phyloP scores from a whole-genome alignment of 2,888 invertebrate species.

The Sympetrum striolatum region DNA sequence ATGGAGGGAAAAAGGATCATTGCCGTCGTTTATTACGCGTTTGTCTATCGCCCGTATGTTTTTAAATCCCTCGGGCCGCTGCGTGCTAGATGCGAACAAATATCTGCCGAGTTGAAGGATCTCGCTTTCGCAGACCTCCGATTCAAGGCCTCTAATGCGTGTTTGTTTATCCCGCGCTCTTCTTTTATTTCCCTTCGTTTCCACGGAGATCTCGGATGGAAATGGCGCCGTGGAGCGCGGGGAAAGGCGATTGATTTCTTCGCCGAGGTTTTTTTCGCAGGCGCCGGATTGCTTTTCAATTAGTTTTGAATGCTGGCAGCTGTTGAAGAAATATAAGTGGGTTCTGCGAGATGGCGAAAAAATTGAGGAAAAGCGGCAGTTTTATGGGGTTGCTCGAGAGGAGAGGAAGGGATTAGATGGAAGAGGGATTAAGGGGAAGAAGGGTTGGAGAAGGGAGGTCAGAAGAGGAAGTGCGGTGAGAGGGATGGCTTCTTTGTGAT shows the following conservation, averaged over 20 bases:
- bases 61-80: no score
- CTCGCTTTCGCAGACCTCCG: no score
- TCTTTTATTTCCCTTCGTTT: neutral
- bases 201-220: neutral
- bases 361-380: neutral
- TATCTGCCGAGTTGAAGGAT: no score
- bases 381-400: neutral
- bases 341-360: neutral
- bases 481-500: neutral
- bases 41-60: no score
- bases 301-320: conserved; percentile 32
- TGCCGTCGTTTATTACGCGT: no score
- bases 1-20: no score
- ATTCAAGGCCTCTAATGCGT: no score
- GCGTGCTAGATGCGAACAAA: no score
- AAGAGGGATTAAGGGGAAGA: neutral
- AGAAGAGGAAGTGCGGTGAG: neutral
- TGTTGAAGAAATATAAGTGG: conserved; percentile 26
- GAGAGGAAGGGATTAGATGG: neutral
- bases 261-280: neutral
- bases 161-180: no score
- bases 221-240: neutral
- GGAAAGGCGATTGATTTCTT: neutral
- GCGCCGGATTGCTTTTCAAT: conserved; percentile 22
- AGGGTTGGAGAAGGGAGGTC: neutral